A percentile compares a stretch with the other conserved stretches of the same genome.
Conservation (phyloP, 2,888 invertebrate genomes). For the Cartodere bifasciata region DNA sequence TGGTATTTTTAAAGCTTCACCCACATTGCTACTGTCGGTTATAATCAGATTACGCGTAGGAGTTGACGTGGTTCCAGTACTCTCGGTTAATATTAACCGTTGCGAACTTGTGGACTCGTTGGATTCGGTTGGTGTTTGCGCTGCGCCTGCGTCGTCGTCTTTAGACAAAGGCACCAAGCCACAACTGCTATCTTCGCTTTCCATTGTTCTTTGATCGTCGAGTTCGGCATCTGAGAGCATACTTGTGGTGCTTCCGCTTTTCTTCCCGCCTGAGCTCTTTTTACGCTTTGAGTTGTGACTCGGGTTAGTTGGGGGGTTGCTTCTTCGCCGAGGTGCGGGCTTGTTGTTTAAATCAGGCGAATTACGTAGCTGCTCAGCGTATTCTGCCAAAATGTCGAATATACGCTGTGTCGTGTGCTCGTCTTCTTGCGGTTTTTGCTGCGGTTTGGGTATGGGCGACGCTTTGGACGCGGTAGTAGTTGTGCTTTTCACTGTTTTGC, state of each 20-base stretch:
- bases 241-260: conserved; percentile 37
- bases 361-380: conserved; percentile 66
- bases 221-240: conserved; percentile 33
- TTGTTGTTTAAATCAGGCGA: conserved; percentile 70
- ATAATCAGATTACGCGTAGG: conserved; percentile 47
- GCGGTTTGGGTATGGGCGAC: conserved; percentile 51
- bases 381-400: conserved; percentile 65
- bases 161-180: conserved; percentile 47
- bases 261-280: conserved; percentile 45
- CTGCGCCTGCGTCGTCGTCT: conserved; percentile 42
- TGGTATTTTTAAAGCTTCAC: conserved; percentile 51
- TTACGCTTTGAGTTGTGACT: conserved; percentile 59
- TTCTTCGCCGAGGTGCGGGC: conserved; percentile 63
- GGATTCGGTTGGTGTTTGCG: conserved; percentile 31
- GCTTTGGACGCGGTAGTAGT: conserved; percentile 48
- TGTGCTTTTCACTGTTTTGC: conserved; percentile 45
- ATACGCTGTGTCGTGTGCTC: conserved; percentile 71
- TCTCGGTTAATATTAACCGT: conserved; percentile 29
- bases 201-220: conserved; percentile 59
- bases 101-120: conserved; percentile 25
- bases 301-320: conserved; percentile 61
- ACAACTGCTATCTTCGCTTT: conserved; percentile 66
- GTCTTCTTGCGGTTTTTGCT: conserved; percentile 67
- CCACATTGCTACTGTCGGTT: conserved; percentile 36
- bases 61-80: conserved; percentile 18